Evolutionary conservation across 64 coral and sea anemone species (phyloP), one percentile per base, ranked within the genome.

Genomic region (Trachythela sp.): DNA sequence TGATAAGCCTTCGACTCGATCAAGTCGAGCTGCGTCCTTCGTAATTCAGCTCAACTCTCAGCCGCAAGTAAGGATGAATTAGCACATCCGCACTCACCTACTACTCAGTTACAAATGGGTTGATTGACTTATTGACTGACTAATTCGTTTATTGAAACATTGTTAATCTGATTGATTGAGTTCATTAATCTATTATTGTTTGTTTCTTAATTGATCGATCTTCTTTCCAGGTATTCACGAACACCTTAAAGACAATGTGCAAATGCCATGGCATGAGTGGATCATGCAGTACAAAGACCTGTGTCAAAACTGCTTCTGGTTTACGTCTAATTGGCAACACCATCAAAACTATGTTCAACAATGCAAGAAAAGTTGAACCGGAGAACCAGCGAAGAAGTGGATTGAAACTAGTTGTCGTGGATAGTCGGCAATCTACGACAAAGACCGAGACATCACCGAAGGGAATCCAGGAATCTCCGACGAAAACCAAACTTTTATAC

Each of bases 261-360:
- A 92, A 92, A 75, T 97, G 95, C 70, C 93, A 97, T 54, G 95
- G 95, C 29, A 76, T 94, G 31, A 94, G 90, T 2, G 89, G 92
- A n/a, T 39, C 90, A 2, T 97, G 95, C 45, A 68, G 84, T 38
- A 29, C 72, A 34, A 86, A 94, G 85, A 97, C 93, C 0, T 97
- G 95, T 86, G 90, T 93, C 89, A 39, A 86, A 77, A 93, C 90
- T 45, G 50, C 94, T 29, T 90, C 88, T 45, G 40, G 85, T 18
- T 97, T 97, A 84, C 60, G 88, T 43, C 24, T 80, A 80, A 90
- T 94, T 8, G 90, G 95, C 36, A 70, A 90, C 20, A 35, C 83
- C 24, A 76, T 97, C 5, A 97, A 97, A 84, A 90, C 88, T 37
- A 71, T 85, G n/a, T 97, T 94, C 84, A 88, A 94, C 70, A 85